These are phyloP conservation scores for Dermatophagoides farinae DNA, from an alignment of 1,140 invertebrate species.

Conservation along the genomic window DNA sequence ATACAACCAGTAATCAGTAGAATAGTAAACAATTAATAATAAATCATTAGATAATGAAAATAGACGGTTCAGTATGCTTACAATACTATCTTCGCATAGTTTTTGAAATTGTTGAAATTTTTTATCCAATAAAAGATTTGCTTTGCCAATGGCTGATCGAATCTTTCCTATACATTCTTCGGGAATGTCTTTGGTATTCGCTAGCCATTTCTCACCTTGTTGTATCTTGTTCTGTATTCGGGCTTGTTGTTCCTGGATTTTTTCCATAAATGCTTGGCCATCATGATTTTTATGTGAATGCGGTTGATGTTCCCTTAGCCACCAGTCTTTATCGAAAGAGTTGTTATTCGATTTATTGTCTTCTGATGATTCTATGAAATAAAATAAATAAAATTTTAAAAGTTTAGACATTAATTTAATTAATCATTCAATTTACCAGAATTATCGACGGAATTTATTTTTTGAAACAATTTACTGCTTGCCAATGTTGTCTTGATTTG, in stretches of 20 bases:
- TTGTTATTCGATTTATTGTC: background rate
- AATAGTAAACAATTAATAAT: background rate
- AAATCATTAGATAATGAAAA: background rate
- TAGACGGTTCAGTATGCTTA: conserved; percentile 27
- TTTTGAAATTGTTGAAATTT: conserved; percentile 89
- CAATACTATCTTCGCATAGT: conserved; percentile 55
- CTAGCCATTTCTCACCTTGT: conserved; percentile 41
- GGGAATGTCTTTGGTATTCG: conserved; percentile 30
- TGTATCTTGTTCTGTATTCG: conserved; percentile 43
- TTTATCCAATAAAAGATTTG: conserved; percentile 60
- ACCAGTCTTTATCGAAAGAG: background rate
- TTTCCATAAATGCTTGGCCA: conserved; percentile 44
- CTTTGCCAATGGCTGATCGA: conserved; percentile 70
- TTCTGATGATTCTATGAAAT: background rate
- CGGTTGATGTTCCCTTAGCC: background rate
- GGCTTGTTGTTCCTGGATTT: conserved; percentile 23
- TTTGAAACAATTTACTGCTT: background rate
- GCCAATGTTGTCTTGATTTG: background rate
- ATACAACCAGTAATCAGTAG: conserved; percentile 15
- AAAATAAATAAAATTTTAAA: background rate
- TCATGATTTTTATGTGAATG: conserved; percentile 25
- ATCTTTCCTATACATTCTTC: conserved; percentile 62
- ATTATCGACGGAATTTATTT: background rate
- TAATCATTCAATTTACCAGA: background rate
- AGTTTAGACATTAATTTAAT: background rate